Evolutionary conservation across 2,797 vertebrate species (phyloP), one percentile per base, ranked within the genome.

Genomic region (Hyperoplus lanceolatus): DNA sequence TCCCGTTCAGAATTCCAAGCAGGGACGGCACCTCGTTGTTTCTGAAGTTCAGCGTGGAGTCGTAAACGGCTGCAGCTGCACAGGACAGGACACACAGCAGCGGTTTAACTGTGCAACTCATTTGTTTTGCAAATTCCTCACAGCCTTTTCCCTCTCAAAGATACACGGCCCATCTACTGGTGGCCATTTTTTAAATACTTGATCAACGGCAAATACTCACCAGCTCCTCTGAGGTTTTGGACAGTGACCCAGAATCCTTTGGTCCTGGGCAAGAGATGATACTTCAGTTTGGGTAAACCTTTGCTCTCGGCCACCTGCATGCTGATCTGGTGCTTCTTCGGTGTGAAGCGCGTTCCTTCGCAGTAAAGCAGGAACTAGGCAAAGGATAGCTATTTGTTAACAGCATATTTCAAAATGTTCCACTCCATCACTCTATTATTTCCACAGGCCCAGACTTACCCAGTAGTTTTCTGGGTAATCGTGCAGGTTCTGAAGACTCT

Each of bases 21-120:
- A 99, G 85, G 1, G 97, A 97, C 36, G 98, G 98, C 10, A 89
- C 91, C 89, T 98, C 95, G 48, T 97, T 97, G 91, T 98, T 96
- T 95, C 96, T 97, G 94, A 99, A 99, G 96, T 99, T 99, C 90
- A 99, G 95, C 3, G 97, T 99, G 90, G 96, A 97, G 91, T 99
- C 98, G 88, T 99, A 99, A 82, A 99, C 96, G 77, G 98, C 98
- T 84, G 96, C 95, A 89, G 96, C 98, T 99, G 92, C 58, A 93
- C 46, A 56, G 79, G 58, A 81, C 29, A 83, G 51, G 8, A 36
- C 15, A 64, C 46, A 79, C 8, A 29, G 39, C 5, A 29, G 55
- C 14, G 15, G 58, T 29, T 63, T 71, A 75, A 68, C 43, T 9
- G 43, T 11, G 13, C n/a, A 6, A 14, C 29, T 84, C 16, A 65